These are phyloP conservation scores for Chondrosia reniformis DNA, from an alignment of 37 sponge, comb jelly and placozoan species.

Conservation along the genomic window DNA sequence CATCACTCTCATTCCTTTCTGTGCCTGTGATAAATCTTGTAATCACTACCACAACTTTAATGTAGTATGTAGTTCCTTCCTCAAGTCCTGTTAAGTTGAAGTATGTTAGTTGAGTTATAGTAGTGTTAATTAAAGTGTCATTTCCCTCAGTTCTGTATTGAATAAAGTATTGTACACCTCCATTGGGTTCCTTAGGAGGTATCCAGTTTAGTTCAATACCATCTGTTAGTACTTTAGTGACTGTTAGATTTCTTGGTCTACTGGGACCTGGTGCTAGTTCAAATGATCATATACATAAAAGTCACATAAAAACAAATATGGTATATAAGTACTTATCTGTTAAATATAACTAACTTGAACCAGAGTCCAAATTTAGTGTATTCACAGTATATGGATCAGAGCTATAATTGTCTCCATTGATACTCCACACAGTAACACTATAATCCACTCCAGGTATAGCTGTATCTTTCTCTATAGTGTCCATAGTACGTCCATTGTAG, in stretches of 20 bases:
- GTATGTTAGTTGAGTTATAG: constrained; percentile 1
- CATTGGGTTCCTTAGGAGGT: constrained; percentile 23
- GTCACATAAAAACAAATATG: too few relatives aligned
- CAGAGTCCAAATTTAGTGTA: not conserved
- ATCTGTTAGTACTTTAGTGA: not conserved
- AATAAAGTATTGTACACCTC: not conserved
- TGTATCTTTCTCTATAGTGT: not conserved
- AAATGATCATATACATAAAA: too few relatives aligned
- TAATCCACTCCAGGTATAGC: constrained; percentile 8
- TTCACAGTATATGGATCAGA: not conserved
- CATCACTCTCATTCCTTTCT: constrained; percentile 1
- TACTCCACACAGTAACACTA: not conserved
- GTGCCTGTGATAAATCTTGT: not conserved
- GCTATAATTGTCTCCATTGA: not conserved
- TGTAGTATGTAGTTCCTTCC: constrained; percentile 13
- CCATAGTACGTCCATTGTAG: not conserved
- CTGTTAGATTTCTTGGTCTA: not conserved
- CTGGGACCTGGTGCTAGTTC: constrained; percentile 9
- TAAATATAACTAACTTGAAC: too few relatives aligned
- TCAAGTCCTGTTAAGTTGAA: constrained; percentile 22
- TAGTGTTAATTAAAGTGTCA: not conserved
- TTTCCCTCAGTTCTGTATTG: constrained; percentile 19
- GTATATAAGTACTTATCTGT: too few relatives aligned
- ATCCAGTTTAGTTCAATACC: constrained; percentile 17
- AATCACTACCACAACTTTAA: constrained; percentile 22